Percentiles rank a stretch among this genome's conserved stretches.
Conservation (phyloP, 2,888 invertebrate genomes). For the Ditylenchus weischeri region DNA sequence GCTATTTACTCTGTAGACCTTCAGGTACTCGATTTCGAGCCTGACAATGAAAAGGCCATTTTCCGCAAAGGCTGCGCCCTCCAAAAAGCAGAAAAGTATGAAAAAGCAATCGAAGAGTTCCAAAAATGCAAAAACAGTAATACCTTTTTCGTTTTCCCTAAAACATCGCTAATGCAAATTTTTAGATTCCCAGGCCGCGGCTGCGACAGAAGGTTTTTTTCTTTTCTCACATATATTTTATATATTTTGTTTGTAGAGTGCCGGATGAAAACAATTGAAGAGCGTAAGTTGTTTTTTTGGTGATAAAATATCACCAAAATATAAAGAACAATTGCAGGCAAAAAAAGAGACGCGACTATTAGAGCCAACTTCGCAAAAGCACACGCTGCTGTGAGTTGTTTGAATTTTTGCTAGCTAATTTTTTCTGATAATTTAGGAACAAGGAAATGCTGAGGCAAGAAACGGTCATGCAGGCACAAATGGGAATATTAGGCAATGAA, state of each 20-base stretch:
- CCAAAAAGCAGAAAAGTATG: constrained; percentile 21
- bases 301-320: neutral
- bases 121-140: constrained; percentile 22
- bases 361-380: constrained; percentile 28
- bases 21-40: constrained; percentile 70
- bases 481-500: too few relatives aligned
- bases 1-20: neutral
- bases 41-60: constrained; percentile 77
- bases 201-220: too few relatives aligned
- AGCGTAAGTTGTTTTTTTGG: constrained; percentile 17
- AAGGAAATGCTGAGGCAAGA: too few relatives aligned
- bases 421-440: too few relatives aligned
- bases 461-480: too few relatives aligned
- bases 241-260: constrained; percentile 14
- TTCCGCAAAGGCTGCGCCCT: constrained; percentile 66
- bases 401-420: neutral
- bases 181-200: constrained; percentile 28
- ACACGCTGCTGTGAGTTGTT: constrained; percentile 9
- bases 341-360: constrained; percentile 24
- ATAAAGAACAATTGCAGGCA: neutral
- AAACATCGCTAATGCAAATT: neutral
- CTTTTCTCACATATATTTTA: too few relatives aligned
- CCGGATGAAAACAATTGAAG: constrained; percentile 19
- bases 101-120: constrained; percentile 26
- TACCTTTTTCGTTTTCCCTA: neutral